Conservation (phyloP, 2,888 invertebrate species). For the Drosophila cracens region DNA sequence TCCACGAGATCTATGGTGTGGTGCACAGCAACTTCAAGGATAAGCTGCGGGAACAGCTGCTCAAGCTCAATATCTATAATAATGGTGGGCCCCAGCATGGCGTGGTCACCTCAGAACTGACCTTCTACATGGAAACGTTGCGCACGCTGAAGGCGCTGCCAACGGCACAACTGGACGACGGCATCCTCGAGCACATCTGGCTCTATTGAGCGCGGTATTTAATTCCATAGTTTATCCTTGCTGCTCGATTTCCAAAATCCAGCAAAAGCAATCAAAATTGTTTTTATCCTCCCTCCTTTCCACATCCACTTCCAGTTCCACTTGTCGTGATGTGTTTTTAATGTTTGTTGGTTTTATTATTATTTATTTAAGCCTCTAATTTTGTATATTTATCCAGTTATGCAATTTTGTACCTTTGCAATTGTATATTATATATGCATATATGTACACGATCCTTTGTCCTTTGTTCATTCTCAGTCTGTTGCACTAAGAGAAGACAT, state of each 20-base stretch:
- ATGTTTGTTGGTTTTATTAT: conserved; percentile 17
- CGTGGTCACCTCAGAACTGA: conserved; percentile 95
- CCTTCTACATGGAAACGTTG: conserved; percentile 95
- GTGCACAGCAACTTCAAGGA: conserved; percentile 95
- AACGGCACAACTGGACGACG: conserved; percentile 89
- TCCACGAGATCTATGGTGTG: conserved; percentile 90
- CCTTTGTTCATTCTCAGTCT: not conserved
- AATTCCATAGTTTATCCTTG: conserved; percentile 21
- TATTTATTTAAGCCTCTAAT: conserved; percentile 38
- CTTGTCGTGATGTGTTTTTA: not conserved
- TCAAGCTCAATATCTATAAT: conserved; percentile 94
- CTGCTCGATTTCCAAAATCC: conserved; percentile 40
- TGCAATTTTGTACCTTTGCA: conserved; percentile 17
- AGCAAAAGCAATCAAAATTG: conserved; percentile 4
- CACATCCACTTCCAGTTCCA: not conserved
- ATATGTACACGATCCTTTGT: not conserved
- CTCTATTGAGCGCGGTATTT: conserved; percentile 68
- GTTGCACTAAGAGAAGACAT: not conserved
- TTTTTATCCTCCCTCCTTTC: not conserved
- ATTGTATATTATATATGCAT: conserved; percentile 30
- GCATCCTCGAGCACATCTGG: conserved; percentile 93
- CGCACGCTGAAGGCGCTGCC: conserved; percentile 92
- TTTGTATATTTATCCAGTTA: conserved; percentile 21
- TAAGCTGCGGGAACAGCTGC: conserved; percentile 92
- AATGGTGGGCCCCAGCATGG: conserved; percentile 99